These are phyloP conservation scores for Pipistrellus kuhlii DNA, from an alignment of 2,797 vertebrate genomes.

Conservation along the genomic window DNA sequence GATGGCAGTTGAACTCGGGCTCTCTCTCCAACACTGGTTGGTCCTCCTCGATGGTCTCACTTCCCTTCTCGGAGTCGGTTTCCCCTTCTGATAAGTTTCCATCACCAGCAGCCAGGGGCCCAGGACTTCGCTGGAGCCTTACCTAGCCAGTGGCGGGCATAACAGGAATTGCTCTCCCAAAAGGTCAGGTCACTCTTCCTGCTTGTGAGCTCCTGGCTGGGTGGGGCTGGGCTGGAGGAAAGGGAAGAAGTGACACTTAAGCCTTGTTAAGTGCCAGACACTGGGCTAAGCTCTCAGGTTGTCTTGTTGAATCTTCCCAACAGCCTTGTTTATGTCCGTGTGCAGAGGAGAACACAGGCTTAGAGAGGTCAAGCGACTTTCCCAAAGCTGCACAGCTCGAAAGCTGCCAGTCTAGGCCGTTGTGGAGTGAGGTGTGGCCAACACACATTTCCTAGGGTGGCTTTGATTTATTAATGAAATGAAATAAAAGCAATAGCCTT, in stretches of 20 bases:
- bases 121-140: background rate
- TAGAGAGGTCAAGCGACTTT: conserved; percentile 25
- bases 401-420: background rate
- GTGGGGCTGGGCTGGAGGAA: background rate
- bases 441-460: background rate
- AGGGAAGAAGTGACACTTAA: background rate
- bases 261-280: background rate
- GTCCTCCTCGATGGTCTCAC: background rate
- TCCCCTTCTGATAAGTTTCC: background rate
- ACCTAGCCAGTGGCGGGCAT: background rate
- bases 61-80: background rate
- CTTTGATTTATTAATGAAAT: conserved; percentile 43
- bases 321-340: background rate
- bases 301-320: background rate
- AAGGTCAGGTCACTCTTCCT: background rate
- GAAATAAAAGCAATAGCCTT: background rate
- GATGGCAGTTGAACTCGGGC: background rate
- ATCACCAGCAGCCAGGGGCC: background rate
- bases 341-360: background rate
- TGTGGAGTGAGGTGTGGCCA: background rate
- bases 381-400: background rate
- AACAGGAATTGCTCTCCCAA: background rate
- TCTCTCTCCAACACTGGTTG: background rate
- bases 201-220: background rate
- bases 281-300: background rate